Evolutionary conservation across 2,113 vertebrate species (phyloP).

Genomic region (Sitta europaea): DNA sequence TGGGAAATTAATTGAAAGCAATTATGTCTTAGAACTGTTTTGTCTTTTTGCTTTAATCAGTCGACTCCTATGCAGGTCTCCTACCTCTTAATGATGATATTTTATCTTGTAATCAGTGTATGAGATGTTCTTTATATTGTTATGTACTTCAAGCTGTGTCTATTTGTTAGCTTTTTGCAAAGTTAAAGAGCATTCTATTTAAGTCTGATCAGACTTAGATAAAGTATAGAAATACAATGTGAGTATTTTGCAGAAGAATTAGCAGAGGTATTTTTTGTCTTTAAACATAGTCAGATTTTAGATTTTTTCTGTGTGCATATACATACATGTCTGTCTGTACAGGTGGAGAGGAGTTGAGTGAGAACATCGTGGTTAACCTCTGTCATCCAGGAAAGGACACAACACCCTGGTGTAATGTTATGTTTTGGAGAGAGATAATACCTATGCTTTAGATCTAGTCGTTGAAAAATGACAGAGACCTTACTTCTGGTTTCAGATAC

Average conservation of each 20-base stretch:
- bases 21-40: slow-evolving; percentile 19
- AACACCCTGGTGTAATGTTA: not conserved
- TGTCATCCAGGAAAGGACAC: not conserved
- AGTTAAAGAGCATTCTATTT: not conserved
- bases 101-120: not conserved
- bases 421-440: not conserved
- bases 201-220: not conserved
- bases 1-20: slow-evolving; percentile 49
- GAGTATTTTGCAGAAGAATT: not conserved
- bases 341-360: not conserved
- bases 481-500: not conserved
- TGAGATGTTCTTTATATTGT: not conserved
- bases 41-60: slow-evolving; percentile 21
- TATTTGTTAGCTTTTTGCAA: not conserved
- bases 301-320: not conserved
- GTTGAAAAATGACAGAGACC: not conserved
- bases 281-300: rapidly evolving
- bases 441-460: not conserved
- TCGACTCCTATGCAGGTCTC: not conserved
- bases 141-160: not conserved
- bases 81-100: slow-evolving; percentile 11
- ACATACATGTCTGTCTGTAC: not conserved
- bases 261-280: not conserved
- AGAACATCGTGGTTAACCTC: not conserved
- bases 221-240: not conserved